Base-by-base conservation (phyloP, 2,888 invertebrate species). In the Synanthedon vespiformis region DNA sequence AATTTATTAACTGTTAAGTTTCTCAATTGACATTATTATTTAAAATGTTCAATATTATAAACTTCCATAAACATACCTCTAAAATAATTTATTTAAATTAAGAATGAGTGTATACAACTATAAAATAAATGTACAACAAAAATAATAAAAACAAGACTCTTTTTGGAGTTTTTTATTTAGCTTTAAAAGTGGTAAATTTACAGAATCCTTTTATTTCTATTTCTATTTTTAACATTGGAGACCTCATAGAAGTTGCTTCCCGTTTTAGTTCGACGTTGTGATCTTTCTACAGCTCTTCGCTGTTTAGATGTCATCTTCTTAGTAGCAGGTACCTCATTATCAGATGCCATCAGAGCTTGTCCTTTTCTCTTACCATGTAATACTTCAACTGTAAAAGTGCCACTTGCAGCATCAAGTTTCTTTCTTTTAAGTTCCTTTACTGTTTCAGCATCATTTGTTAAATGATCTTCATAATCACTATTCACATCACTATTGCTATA, bases 161-260 rank as follows among this genome's bases (percentile, higher is more conserved):
- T 34, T 34, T 34, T 34, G 0, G 22, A 22, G 22, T 34, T 10
- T 34, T 34, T 34, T 34, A 34, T 10, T 34, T 2, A 34, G 34
- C 10, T 34, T 34, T 34, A 34, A 8, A 34, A 34, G 10, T 10
- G 2, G 34, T 34, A 10, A 48, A 49, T 49, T 58, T 61, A 65
- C 16, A 59, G 52, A 55, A 63, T 62, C 62, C 79, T 89, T 64
- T 92, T 92, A 71, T 90, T 90, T 58, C 93, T 91, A 80, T 94
- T 95, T 61, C 92, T 91, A 77, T 96, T 96, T 75, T 96, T 96
- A 52, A 96, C 96, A 88, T 96, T 96, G 10, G 93, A 89, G 40
- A 93, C 91, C 89, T 95, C 95, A 77, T 96, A 96, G 73, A 96
- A 96, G 80, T 96, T 94, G 74, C 94, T 95, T 62, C 96, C 96